Percentiles rank a stretch among this genome's conserved stretches.
These are phyloP conservation scores for Pelagia noctiluca DNA, from an alignment of 30 jellyfish, hydroid and myxozoan genomes.

Conservation along the genomic window DNA sequence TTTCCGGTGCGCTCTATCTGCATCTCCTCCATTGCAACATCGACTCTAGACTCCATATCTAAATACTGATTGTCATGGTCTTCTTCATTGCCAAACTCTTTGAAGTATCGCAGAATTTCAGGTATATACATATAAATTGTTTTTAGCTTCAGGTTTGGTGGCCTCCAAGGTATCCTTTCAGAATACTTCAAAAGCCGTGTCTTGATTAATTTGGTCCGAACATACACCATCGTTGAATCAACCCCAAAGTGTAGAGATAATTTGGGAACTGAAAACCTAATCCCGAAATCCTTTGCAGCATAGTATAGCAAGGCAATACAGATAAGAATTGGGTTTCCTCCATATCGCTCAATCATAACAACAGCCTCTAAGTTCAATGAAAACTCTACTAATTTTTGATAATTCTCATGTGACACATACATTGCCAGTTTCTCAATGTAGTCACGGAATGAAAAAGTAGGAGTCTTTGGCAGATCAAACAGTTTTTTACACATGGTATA, in stretches of 20 bases:
- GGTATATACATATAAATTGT: constrained; percentile 35
- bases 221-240: neutral
- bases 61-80: neutral
- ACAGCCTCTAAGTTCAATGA: constrained; percentile 38
- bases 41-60: neutral
- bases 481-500: too few relatives aligned
- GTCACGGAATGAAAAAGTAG: too few relatives aligned
- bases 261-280: neutral
- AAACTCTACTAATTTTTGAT: constrained; percentile 16
- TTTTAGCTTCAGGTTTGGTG: constrained; percentile 16
- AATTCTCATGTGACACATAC: neutral
- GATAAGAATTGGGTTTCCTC: constrained; percentile 10
- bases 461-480: too few relatives aligned
- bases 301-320: constrained; percentile 39
- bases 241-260: constrained; percentile 24
- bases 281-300: constrained; percentile 21
- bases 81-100: constrained; percentile 26
- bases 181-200: constrained; percentile 14
- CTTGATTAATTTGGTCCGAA: neutral
- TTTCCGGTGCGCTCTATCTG: neutral
- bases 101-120: constrained; percentile 37
- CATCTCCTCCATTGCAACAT: constrained; percentile 26
- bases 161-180: constrained; percentile 67
- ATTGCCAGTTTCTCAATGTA: neutral
- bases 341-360: neutral